Percentiles rank a stretch among this genome's conserved stretches.
Conservation (phyloP, 2,888 invertebrate genomes). For the Phymatocera aterrima region DNA sequence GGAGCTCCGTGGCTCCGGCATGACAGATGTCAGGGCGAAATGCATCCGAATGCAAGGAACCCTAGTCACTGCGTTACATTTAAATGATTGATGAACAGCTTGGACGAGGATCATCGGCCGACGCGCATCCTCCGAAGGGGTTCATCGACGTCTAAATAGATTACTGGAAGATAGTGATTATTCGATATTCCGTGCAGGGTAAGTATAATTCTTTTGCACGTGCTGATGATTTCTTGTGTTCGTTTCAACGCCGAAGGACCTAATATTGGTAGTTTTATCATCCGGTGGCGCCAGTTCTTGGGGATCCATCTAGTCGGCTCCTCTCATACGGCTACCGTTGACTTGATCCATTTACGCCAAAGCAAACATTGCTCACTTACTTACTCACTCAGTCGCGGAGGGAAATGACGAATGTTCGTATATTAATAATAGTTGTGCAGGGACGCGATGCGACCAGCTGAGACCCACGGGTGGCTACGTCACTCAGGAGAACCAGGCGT, state of each 20-base stretch:
- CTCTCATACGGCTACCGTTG: slow-evolving; percentile 19
- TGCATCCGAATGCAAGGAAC: slow-evolving; percentile 55
- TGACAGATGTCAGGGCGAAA: slow-evolving; percentile 72
- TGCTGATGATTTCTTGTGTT: neutral
- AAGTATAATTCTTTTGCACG: neutral
- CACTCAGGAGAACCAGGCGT: slow-evolving; percentile 66
- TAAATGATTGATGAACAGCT: slow-evolving; percentile 72
- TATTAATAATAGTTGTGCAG: slow-evolving; percentile 69
- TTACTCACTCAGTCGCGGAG: slow-evolving; percentile 54
- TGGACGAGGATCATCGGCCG: slow-evolving; percentile 71
- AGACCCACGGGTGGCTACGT: slow-evolving; percentile 63
- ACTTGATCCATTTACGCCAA: slow-evolving; percentile 65
- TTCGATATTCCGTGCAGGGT: neutral
- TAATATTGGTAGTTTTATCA: neutral
- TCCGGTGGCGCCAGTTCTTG: neutral
- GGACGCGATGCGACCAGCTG: slow-evolving; percentile 65
- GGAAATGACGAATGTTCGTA: slow-evolving; percentile 66
- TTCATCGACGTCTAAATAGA: neutral
- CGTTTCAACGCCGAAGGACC: neutral
- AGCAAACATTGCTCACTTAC: slow-evolving; percentile 65
- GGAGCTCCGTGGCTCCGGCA: slow-evolving; percentile 49
- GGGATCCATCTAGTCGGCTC: neutral
- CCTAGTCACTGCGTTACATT: slow-evolving; percentile 64
- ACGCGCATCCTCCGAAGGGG: slow-evolving; percentile 36
- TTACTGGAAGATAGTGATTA: neutral